Percentiles rank a stretch among this genome's conserved stretches.
phyloP scores from a whole-genome alignment of 1,140 invertebrate species.

The Amyelois transitella region DNA sequence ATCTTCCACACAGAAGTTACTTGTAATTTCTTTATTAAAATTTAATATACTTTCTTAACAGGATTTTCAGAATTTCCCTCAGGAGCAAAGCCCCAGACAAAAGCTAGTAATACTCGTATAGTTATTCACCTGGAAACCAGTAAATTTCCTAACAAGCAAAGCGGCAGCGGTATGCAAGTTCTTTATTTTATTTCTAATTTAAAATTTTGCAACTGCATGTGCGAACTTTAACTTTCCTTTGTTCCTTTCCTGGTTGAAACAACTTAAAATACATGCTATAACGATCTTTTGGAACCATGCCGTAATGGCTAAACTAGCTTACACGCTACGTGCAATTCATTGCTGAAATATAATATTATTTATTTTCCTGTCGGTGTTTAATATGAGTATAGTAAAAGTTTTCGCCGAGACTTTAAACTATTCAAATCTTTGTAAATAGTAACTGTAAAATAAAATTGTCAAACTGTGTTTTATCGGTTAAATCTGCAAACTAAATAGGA shows the following conservation, averaged over 20 bases:
- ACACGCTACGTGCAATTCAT: not conserved
- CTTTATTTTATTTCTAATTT: constrained; percentile 10
- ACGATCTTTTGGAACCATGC: not conserved
- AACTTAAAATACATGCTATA: not conserved
- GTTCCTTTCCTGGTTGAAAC: not conserved
- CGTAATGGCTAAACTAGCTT: not conserved
- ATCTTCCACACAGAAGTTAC: too few relatives aligned
- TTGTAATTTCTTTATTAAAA: too few relatives aligned
- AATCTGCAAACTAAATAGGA: too few relatives aligned
- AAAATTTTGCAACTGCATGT: constrained; percentile 4
- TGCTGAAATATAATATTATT: not conserved
- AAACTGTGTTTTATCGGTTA: too few relatives aligned
- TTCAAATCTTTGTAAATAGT: too few relatives aligned
- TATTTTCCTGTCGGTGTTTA: not conserved
- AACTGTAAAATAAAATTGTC: not conserved
- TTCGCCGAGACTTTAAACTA: too few relatives aligned
- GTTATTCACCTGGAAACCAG: not conserved
- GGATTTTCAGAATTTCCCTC: too few relatives aligned
- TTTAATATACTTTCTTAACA: too few relatives aligned
- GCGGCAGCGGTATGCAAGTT: constrained; percentile 3
- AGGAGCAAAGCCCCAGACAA: too few relatives aligned
- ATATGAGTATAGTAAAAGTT: not conserved
- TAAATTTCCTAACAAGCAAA: constrained; percentile 1
- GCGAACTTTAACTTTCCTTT: constrained; percentile 3
- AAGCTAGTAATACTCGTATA: not conserved